phyloP scores from a whole-genome alignment of 2,113 vertebrate species.

The Entomyzon cyanotis region DNA sequence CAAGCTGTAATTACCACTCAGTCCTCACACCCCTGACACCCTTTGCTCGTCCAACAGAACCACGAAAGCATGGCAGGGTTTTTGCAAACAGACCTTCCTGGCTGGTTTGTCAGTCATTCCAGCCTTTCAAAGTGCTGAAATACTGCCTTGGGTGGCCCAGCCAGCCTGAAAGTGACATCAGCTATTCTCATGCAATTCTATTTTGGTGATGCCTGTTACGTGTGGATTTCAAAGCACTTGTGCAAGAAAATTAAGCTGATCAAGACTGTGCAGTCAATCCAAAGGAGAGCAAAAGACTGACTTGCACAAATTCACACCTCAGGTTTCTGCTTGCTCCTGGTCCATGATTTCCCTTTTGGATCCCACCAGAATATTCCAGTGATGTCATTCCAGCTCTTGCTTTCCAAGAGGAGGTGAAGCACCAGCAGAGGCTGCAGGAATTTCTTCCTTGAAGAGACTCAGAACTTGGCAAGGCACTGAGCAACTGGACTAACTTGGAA shows the following conservation, averaged over 20 bases:
- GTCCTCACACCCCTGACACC: not conserved
- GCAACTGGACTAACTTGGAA: not conserved
- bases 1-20: not conserved
- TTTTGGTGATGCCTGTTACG: rapidly evolving
- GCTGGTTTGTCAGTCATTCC: too few relatives aligned
- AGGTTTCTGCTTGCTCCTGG: not conserved
- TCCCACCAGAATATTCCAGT: not conserved
- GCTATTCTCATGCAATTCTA: not conserved
- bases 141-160: not conserved
- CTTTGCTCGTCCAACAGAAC: not conserved
- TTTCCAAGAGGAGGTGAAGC: rapidly evolving
- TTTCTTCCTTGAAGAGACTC: not conserved
- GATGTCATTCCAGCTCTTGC: not conserved
- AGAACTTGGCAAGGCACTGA: not conserved
- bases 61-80: rapidly evolving
- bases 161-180: not conserved
- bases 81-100: not conserved
- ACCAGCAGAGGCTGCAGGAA: not conserved
- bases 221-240: not conserved
- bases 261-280: not conserved
- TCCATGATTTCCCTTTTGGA: not conserved
- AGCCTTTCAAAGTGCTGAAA: not conserved
- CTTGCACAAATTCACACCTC: not conserved
- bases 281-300: not conserved
- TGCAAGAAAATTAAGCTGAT: not conserved